phyloP scores from a whole-genome alignment of 2,113 vertebrate genomes.

The Ranitomeya imitator region DNA sequence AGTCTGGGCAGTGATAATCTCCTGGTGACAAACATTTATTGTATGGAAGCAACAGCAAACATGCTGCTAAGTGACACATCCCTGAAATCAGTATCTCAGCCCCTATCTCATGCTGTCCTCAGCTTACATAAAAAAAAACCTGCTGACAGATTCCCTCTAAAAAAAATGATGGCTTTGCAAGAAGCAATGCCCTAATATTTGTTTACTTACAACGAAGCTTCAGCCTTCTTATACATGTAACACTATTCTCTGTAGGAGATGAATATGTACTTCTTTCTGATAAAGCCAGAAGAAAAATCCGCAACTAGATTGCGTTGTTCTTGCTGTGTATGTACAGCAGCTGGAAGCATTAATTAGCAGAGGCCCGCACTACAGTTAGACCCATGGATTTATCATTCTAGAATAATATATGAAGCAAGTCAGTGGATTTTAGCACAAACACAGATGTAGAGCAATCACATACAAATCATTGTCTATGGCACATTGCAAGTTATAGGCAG shows the following conservation, averaged over 20 bases:
- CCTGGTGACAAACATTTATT: too few relatives aligned
- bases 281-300: constrained; percentile 5
- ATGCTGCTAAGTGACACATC: too few relatives aligned
- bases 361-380: not conserved
- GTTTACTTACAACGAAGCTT: not conserved
- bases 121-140: too few relatives aligned
- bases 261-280: not conserved
- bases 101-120: too few relatives aligned
- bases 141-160: not conserved
- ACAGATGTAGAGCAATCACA: not conserved
- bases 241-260: not conserved
- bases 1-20: too few relatives aligned
- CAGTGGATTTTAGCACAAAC: not conserved
- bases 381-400: constrained; percentile 6
- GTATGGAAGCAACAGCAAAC: too few relatives aligned
- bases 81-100: too few relatives aligned
- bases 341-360: constrained; percentile 20
- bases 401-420: constrained; percentile 8
- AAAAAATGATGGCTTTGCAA: not conserved
- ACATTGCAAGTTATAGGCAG: constrained; percentile 7
- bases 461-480: not conserved
- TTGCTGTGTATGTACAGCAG: constrained; percentile 12
- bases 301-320: not conserved
- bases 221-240: not conserved
- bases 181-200: not conserved